phyloP scores from a whole-genome alignment of 1,140 invertebrate genomes.

The Oreohelix idahoensis region DNA sequence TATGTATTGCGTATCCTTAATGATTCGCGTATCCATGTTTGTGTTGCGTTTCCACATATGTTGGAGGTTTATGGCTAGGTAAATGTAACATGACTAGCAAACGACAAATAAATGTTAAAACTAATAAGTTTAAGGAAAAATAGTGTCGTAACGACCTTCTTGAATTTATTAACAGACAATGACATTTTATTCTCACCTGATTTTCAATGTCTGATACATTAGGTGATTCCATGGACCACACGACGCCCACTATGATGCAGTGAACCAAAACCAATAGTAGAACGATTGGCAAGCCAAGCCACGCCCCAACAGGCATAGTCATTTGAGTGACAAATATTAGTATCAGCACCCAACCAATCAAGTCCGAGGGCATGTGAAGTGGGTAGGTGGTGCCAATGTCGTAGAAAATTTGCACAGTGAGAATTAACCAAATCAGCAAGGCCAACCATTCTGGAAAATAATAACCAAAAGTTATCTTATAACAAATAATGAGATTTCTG shows the following conservation, averaged over 20 bases:
- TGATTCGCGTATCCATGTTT: too few relatives aligned
- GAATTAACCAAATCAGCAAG: constrained; percentile 1
- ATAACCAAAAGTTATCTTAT: too few relatives aligned
- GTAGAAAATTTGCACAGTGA: constrained; percentile 23
- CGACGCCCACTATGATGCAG: constrained; percentile 2
- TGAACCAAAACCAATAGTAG: constrained; percentile 74
- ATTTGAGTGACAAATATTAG: constrained; percentile 36
- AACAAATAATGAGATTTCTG: neutral
- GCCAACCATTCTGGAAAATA: constrained; percentile 1
- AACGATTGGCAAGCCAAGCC: constrained; percentile 72
- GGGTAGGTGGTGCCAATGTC: constrained; percentile 17
- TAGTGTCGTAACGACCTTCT: too few relatives aligned
- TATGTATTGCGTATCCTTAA: too few relatives aligned
- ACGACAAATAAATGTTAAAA: too few relatives aligned
- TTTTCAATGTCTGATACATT: neutral
- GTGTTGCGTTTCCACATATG: too few relatives aligned
- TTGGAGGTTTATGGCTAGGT: too few relatives aligned
- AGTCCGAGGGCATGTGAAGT: constrained; percentile 1
- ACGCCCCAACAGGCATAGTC: constrained; percentile 5
- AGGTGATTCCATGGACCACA: neutral
- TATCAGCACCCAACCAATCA: constrained; percentile 31
- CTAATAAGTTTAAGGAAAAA: too few relatives aligned
- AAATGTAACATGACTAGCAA: too few relatives aligned
- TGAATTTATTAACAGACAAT: too few relatives aligned
- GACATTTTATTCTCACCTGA: neutral